Evolutionary conservation across 2,113 vertebrate genomes (phyloP).

Genomic region (Cottus gobio): DNA sequence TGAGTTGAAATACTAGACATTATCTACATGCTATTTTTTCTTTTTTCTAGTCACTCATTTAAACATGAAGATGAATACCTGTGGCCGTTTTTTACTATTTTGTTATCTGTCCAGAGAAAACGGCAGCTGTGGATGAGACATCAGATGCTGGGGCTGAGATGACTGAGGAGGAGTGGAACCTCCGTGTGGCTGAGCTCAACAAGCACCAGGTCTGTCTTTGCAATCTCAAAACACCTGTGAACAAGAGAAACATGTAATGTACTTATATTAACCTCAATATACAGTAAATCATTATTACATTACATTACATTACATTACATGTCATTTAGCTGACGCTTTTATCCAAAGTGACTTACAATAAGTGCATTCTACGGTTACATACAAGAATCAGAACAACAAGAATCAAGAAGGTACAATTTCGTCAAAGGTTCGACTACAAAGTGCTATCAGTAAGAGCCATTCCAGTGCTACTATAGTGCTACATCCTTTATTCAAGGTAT

Average conservation of each 20-base stretch:
- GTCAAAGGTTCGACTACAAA: no score
- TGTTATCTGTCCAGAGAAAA: constrained; percentile 81
- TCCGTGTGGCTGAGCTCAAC: constrained; percentile 92
- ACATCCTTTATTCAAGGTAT: no score
- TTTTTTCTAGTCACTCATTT: background rate
- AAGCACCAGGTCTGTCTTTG: constrained; percentile 92
- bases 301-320: no score
- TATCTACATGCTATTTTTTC: background rate
- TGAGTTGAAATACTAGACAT: constrained; percentile 60
- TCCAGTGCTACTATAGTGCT: no score
- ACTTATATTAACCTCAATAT: background rate
- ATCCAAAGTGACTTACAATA: no score
- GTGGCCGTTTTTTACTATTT: background rate
- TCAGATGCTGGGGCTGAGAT: constrained; percentile 82
- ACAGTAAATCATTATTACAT: no score
- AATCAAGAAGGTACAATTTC: no score
- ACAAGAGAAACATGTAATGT: background rate
- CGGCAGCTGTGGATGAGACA: constrained; percentile 78
- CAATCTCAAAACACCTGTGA: constrained; percentile 4
- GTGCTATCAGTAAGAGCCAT: no score
- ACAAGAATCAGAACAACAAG: no score
- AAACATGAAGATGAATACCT: background rate
- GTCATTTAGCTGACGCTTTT: no score
- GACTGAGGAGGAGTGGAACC: constrained; percentile 94
- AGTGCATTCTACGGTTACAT: no score